Conservation (phyloP, 2,797 vertebrate genomes). For the Glossophaga mutica region DNA sequence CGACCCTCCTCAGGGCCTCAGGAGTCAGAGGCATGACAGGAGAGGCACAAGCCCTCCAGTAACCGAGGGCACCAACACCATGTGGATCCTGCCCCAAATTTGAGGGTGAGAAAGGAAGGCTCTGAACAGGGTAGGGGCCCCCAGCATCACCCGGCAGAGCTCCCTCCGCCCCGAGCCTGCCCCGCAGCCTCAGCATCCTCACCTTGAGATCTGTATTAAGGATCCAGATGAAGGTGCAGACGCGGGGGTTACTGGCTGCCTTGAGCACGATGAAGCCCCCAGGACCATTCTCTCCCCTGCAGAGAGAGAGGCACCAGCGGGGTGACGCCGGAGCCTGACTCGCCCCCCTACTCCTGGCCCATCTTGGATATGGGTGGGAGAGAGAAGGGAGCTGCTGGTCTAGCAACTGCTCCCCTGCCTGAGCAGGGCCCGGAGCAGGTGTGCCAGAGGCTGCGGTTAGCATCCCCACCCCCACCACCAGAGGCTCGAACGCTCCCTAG, state of each 20-base stretch:
- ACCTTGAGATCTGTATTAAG: constrained; percentile 99
- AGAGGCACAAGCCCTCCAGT: rapidly evolving
- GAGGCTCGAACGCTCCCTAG: neutral
- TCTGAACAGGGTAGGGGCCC: neutral
- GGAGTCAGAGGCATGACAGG: neutral
- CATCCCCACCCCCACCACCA: rapidly evolving
- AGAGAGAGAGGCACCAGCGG: neutral
- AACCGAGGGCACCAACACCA: neutral
- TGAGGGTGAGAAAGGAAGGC: neutral
- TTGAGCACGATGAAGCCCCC: constrained; percentile 95
- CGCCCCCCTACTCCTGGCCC: neutral
- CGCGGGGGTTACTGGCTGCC: constrained; percentile 88
- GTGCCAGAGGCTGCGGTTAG: neutral
- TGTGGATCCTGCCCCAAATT: neutral
- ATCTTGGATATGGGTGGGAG: neutral
- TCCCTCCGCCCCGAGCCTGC: neutral
- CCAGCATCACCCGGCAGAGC: neutral
- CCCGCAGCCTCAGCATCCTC: neutral
- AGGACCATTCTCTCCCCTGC: constrained; percentile 95
- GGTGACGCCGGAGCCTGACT: neutral
- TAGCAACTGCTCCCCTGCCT: neutral
- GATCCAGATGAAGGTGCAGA: constrained; percentile 97
- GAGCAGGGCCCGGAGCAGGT: neutral
- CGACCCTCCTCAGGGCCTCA: neutral
- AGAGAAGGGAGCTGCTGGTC: neutral